Evolutionary conservation across 1,140 invertebrate genomes (phyloP), one percentile per base, ranked within the genome.

Genomic region (Drosophila rufa): DNA sequence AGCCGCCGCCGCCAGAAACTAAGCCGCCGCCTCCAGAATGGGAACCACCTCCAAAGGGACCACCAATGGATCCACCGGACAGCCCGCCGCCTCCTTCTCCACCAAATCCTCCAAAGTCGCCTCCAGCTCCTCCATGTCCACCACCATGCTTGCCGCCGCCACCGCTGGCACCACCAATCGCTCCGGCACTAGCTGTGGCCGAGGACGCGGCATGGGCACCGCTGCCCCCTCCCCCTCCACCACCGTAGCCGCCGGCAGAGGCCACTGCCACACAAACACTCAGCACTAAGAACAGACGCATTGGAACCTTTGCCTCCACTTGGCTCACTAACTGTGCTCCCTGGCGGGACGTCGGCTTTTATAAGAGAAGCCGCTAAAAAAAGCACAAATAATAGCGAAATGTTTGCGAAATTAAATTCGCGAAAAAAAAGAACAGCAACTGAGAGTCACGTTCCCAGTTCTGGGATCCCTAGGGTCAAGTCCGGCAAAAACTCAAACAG

Each of bases 261-360:
- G 68, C 73, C 9, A 83, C 36, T 12, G 79, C 87, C 61, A 89
- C 84, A 62, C 77, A 91, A 79, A 80, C 74, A 57, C 77, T 83
- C 22, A 91, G 61, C 42, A 91, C 82, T 71, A 91, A 70, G 51
- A 91, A 89, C 68, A 91, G 62, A 89, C 81, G 87, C 87, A 91
- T 91, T 67, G 60, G 58, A 89, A 77, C 82, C 66, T 81, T 70
- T 74, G 80, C 61, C 53, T 55, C 43, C 47, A 71, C 53, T 56
- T 22, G 53, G 53, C 64, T 59, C 59, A 87, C 80, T 87, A 70
- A 90, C 65, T 84, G 69, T 22, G 65, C 46, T 65, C 51, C 73
- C 55, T 61, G 42, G 66, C 69, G 55, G 61, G 60, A 48, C 27
- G 22, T 48, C 40, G 25, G 65, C 80, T 87, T 87, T 89, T 87